Evolutionary conservation across 2,113 vertebrate species (phyloP), one percentile per base, ranked within the genome.

Genomic region (Pica pica): DNA sequence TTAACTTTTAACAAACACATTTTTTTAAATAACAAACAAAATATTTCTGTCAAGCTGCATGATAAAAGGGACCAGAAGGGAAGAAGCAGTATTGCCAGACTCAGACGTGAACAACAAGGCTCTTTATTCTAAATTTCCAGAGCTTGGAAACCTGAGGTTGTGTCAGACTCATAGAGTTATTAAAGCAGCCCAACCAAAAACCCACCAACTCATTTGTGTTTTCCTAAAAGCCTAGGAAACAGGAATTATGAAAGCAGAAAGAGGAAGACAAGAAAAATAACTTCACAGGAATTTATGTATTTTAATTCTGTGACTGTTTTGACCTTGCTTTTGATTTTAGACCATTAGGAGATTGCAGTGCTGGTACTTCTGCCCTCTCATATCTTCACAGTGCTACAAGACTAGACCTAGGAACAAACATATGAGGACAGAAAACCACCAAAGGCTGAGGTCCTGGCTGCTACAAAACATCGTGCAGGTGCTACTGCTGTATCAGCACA

Each of bases 1-100:
- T 42, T 71, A 82, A 96, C 65, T 96, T 78, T 93, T 97, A 97
- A 93, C 87, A 97, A 94, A 95, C 78, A 44, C 56, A 3, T 70
- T 89, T 81, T 89, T 92, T 95, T 8, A 81, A 95, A 63, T 69
- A 92, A 90, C 41, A 94, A 95, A 82, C 91, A 95, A 93, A 94
- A 50, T 73, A 89, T 84, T 94, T 89, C 74, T 83, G 73, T 87
- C 88, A 84, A 84, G 53, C 28, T 93, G 64, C 56, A 46, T 23
- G 49, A 94, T 65, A 49, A 90, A 93, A 94, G 53, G 49, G 20
- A 83, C 26, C 13, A 70, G 60, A 37, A 83, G 15, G 23, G 21
- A 87, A 71, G 55, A 64, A 79, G 53, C 37, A 71, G 26, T 11
- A 31, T 56, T 90, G 44, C 46, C 52, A 68, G 47, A 35, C 57